phyloP scores from a whole-genome alignment of 2,888 invertebrate genomes.

The Drosophila ochracea region DNA sequence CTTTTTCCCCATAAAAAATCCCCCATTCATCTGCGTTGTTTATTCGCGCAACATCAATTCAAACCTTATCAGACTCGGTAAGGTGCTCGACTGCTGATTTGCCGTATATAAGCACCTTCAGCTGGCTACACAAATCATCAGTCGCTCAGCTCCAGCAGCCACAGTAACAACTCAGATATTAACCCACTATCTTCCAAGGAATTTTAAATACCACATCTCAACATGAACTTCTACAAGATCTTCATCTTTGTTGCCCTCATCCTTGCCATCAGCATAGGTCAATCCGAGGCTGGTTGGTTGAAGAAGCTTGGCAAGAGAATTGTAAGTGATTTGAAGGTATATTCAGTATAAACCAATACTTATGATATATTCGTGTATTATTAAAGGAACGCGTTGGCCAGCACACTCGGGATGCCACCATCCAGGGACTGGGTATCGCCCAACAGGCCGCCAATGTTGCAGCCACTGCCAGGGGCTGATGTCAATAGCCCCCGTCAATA shows the following conservation, averaged over 20 bases:
- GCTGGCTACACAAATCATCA: conserved; percentile 30
- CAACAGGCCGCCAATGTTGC: conserved; percentile 78
- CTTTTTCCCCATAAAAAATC: conserved; percentile 15
- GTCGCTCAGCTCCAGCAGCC: conserved; percentile 28
- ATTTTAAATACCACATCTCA: conserved; percentile 12
- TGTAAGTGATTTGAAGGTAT: conserved; percentile 56
- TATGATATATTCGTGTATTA: neutral
- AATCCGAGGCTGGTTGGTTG: conserved; percentile 80
- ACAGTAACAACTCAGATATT: conserved; percentile 13
- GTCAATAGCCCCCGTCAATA: neutral
- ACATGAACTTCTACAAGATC: conserved; percentile 70
- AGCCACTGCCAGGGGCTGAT: conserved; percentile 61
- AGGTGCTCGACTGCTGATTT: neutral
- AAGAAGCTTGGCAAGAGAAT: conserved; percentile 80
- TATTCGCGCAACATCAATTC: neutral
- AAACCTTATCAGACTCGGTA: conserved; percentile 21
- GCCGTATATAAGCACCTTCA: conserved; percentile 46
- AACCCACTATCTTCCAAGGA: conserved; percentile 5
- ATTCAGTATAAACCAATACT: neutral
- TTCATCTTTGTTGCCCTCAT: conserved; percentile 70
- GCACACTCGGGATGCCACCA: conserved; percentile 62
- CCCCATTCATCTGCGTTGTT: conserved; percentile 12
- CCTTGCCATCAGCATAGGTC: conserved; percentile 69
- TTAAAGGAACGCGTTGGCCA: conserved; percentile 73
- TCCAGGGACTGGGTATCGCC: conserved; percentile 68